phyloP scores from a whole-genome alignment of 1,140 invertebrate genomes.

The Aphaenogaster ashmeadi region DNA sequence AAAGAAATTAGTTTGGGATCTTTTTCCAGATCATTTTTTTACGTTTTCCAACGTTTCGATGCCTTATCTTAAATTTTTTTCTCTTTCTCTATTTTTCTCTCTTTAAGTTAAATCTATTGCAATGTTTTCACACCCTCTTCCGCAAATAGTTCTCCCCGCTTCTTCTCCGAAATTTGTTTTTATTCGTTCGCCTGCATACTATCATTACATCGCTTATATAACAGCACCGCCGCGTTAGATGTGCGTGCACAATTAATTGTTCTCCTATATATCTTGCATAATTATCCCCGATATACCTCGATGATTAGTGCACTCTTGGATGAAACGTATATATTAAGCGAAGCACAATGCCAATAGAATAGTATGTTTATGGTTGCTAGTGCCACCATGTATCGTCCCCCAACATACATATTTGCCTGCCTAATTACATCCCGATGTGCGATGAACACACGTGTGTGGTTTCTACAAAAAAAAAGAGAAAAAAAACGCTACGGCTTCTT shows the following conservation, averaged over 20 bases:
- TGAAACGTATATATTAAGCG: slow-evolving; percentile 68
- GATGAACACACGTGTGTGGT: slow-evolving; percentile 30
- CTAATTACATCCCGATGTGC: slow-evolving; percentile 67
- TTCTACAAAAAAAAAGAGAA: slow-evolving; percentile 9
- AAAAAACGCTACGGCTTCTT: slow-evolving; percentile 42
- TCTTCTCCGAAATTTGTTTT: slow-evolving; percentile 1
- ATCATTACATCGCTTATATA: slow-evolving; percentile 17
- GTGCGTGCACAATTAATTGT: slow-evolving; percentile 53
- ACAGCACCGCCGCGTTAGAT: slow-evolving; percentile 10
- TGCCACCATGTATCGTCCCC: slow-evolving; percentile 78
- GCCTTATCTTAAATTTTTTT: slow-evolving; percentile 11
- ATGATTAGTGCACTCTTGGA: slow-evolving; percentile 62
- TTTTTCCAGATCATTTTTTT: neutral
- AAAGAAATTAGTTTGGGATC: neutral
- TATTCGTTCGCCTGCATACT: neutral
- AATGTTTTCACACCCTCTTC: neutral
- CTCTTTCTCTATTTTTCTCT: neutral
- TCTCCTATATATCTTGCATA: slow-evolving; percentile 59
- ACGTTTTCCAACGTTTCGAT: neutral
- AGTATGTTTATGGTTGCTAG: slow-evolving; percentile 74
- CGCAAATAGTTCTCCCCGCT: neutral
- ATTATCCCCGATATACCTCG: slow-evolving; percentile 67
- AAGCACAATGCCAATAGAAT: slow-evolving; percentile 76
- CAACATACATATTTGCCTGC: slow-evolving; percentile 80
- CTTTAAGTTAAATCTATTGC: neutral